Percentiles rank a stretch among this genome's conserved stretches.
These are phyloP conservation scores for Theocolax elegans DNA, from an alignment of 1,140 invertebrate genomes.

Conservation along the genomic window DNA sequence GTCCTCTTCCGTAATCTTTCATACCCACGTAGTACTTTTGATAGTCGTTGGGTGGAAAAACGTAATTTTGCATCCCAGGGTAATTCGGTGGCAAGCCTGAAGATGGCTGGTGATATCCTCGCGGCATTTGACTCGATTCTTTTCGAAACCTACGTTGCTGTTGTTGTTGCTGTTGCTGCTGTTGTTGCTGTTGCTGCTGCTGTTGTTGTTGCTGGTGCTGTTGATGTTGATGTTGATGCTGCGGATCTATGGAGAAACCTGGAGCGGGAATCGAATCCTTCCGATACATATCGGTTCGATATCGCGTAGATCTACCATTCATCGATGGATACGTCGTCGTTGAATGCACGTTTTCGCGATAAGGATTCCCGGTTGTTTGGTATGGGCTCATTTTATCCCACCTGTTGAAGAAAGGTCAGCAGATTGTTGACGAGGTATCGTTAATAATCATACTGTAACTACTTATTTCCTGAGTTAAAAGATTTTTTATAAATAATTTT, in stretches of 20 bases:
- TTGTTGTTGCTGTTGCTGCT: constrained; percentile 13
- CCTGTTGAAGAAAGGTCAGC: constrained; percentile 33
- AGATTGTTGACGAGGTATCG: too few species aligned
- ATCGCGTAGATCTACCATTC: not conserved
- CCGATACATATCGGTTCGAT: constrained; percentile 16
- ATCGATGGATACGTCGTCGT: constrained; percentile 29
- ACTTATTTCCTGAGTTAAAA: too few species aligned
- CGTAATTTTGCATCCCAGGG: constrained; percentile 50
- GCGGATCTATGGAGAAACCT: constrained; percentile 22
- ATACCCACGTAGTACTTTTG: constrained; percentile 55
- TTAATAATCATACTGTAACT: too few species aligned
- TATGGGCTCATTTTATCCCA: constrained; percentile 62
- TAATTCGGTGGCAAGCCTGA: constrained; percentile 48
- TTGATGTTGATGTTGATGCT: constrained; percentile 20
- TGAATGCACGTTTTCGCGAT: constrained; percentile 57
- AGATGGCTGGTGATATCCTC: not conserved
- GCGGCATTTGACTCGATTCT: constrained; percentile 16
- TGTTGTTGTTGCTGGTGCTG: constrained; percentile 14
- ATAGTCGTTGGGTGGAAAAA: constrained; percentile 47
- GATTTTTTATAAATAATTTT: too few species aligned
- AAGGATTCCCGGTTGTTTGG: constrained; percentile 50
- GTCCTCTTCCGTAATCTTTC: constrained; percentile 53
- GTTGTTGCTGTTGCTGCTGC: constrained; percentile 23
- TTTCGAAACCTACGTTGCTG: constrained; percentile 21
- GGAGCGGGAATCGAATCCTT: not conserved